A percentile compares a stretch with the other conserved stretches of the same genome.
Conservation (phyloP, 2,888 invertebrate genomes). For the Idaea aversata region DNA sequence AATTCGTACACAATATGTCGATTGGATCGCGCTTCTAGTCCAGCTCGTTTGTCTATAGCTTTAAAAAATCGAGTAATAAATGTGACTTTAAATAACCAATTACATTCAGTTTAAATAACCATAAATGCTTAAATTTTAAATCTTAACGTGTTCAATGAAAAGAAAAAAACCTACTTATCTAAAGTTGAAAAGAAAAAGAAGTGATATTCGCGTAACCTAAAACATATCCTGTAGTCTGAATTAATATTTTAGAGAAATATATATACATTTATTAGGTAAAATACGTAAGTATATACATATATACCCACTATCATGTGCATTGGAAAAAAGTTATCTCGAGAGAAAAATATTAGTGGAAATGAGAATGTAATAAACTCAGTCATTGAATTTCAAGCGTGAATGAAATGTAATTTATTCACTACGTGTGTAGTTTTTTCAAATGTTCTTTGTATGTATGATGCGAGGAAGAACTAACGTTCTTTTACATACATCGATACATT, state of each 20-base stretch:
- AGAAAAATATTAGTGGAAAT: slow-evolving; percentile 10
- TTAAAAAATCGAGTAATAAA: slow-evolving; percentile 58
- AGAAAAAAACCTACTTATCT: slow-evolving; percentile 3
- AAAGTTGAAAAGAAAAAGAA: slow-evolving; percentile 33
- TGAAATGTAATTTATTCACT: neutral
- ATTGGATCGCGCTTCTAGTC: neutral
- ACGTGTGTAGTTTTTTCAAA: slow-evolving; percentile 30
- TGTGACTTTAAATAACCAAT: slow-evolving; percentile 64
- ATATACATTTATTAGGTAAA: slow-evolving; percentile 30
- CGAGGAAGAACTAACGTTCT: slow-evolving; percentile 66
- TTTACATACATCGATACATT: slow-evolving; percentile 60
- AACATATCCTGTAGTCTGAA: slow-evolving; percentile 77
- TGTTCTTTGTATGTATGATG: slow-evolving; percentile 62
- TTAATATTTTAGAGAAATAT: slow-evolving; percentile 38
- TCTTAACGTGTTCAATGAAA: neutral
- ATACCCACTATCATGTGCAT: neutral
- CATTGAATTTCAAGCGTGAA: slow-evolving; percentile 1
- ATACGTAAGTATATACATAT: slow-evolving; percentile 25
- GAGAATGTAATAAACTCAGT: neutral
- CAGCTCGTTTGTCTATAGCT: neutral
- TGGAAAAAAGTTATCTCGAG: neutral
- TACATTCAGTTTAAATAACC: slow-evolving; percentile 17
- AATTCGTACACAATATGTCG: neutral
- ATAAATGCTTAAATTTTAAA: neutral
- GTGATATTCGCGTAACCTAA: slow-evolving; percentile 71